These are phyloP conservation scores for Drosophila ironensis DNA, from an alignment of 1,140 invertebrate species.

Conservation along the genomic window DNA sequence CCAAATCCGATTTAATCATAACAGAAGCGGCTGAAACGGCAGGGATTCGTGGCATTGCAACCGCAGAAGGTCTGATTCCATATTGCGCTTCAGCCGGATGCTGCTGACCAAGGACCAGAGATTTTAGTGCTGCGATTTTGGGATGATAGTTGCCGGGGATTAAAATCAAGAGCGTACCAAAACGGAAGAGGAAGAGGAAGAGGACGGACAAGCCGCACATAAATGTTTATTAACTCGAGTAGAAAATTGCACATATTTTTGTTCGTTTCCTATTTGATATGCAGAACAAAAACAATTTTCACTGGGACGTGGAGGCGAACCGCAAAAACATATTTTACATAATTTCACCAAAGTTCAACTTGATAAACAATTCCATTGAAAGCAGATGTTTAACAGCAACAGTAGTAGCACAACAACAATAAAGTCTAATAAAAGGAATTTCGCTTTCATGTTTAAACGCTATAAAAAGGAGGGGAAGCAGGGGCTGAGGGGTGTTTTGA, in stretches of 20 bases:
- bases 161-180: constrained; percentile 7
- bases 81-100: constrained; percentile 49
- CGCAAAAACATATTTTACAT: constrained; percentile 74
- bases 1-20: constrained; percentile 20
- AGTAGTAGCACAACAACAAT: constrained; percentile 25
- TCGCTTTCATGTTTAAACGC: constrained; percentile 65
- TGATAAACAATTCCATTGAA: constrained; percentile 77
- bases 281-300: constrained; percentile 14
- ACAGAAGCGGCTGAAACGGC: too few species aligned
- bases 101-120: constrained; percentile 20
- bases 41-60: not conserved
- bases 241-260: constrained; percentile 66
- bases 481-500: too few species aligned
- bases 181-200: not conserved
- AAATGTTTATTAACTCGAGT: constrained; percentile 65
- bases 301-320: constrained; percentile 24
- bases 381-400: constrained; percentile 58
- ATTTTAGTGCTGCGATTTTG: constrained; percentile 35
- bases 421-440: constrained; percentile 74
- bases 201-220: constrained; percentile 13
- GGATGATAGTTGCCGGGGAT: constrained; percentile 53
- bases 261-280: constrained; percentile 16
- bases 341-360: constrained; percentile 68
- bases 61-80: constrained; percentile 18
- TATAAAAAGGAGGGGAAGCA: constrained; percentile 3